Percentiles rank a stretch among this genome's conserved stretches.
These are phyloP conservation scores for Gallinago undulata DNA, from an alignment of 2,113 vertebrate genomes.

Conservation along the genomic window DNA sequence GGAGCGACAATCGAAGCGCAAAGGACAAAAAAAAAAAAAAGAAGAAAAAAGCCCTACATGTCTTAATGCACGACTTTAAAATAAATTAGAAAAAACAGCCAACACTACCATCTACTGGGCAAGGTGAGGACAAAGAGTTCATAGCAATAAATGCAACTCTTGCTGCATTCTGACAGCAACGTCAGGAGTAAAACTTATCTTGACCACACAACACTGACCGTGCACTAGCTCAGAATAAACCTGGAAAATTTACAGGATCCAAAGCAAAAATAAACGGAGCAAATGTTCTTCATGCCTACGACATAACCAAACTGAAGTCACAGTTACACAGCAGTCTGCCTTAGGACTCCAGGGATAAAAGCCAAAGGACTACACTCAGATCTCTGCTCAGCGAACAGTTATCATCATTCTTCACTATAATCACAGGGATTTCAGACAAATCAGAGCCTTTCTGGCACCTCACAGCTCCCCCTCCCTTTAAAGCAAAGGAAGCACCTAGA, in stretches of 20 bases:
- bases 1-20: background rate
- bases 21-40: background rate
- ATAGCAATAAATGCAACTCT: background rate
- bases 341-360: background rate
- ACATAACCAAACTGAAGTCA: background rate
- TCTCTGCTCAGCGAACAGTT: background rate
- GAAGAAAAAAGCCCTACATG: accelerated
- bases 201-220: background rate
- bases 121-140: slow-evolving; percentile 61
- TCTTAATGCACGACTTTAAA: background rate
- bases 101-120: slow-evolving; percentile 82
- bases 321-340: background rate
- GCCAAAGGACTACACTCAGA: background rate
- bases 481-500: background rate
- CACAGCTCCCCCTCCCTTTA: background rate
- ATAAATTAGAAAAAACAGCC: slow-evolving; percentile 67
- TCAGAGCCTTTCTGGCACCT: background rate
- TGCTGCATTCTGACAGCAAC: background rate
- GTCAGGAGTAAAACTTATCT: background rate
- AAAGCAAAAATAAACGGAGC: background rate
- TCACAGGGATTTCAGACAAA: background rate
- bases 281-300: background rate
- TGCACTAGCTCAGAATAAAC: background rate
- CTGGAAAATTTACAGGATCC: background rate
- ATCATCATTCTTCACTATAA: background rate